Conservation (phyloP, 2,113 vertebrate genomes). For the Diadophis punctatus region DNA sequence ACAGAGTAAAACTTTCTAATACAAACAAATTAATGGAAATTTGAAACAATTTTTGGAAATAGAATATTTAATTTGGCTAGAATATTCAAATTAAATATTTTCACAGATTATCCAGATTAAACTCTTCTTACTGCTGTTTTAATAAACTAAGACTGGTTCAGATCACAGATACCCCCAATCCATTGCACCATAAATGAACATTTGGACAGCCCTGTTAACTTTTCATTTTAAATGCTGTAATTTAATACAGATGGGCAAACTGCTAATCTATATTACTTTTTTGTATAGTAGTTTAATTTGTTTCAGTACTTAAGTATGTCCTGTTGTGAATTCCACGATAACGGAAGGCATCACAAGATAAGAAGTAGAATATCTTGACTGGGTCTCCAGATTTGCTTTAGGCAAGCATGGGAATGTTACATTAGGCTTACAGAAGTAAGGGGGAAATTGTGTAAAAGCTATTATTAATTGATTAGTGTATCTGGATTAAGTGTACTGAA, state of each 20-base stretch:
- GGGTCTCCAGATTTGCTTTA: not conserved
- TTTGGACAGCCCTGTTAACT: not conserved
- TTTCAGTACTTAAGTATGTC: not conserved
- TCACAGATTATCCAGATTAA: not conserved
- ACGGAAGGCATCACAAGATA: not conserved
- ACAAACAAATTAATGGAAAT: not conserved
- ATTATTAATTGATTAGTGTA: not conserved
- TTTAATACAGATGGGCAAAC: not conserved
- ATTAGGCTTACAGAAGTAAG: too few species aligned
- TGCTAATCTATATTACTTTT: not conserved
- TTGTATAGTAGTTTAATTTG: not conserved
- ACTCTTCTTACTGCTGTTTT: not conserved
- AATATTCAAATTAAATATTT: not conserved
- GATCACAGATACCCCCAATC: too few species aligned
- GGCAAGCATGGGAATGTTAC: not conserved
- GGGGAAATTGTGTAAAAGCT: too few species aligned
- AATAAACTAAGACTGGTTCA: not conserved
- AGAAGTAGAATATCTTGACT: not conserved
- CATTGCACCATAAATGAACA: not conserved
- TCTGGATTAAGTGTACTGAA: not conserved
- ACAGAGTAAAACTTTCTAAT: not conserved
- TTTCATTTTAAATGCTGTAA: not conserved
- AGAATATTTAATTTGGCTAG: not conserved
- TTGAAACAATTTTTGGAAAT: not conserved
- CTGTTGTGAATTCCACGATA: not conserved